Percentiles rank a stretch among this genome's conserved stretches.
These are phyloP conservation scores for Rhynchomys soricoides DNA, from an alignment of 2,113 vertebrate species.

Conservation along the genomic window DNA sequence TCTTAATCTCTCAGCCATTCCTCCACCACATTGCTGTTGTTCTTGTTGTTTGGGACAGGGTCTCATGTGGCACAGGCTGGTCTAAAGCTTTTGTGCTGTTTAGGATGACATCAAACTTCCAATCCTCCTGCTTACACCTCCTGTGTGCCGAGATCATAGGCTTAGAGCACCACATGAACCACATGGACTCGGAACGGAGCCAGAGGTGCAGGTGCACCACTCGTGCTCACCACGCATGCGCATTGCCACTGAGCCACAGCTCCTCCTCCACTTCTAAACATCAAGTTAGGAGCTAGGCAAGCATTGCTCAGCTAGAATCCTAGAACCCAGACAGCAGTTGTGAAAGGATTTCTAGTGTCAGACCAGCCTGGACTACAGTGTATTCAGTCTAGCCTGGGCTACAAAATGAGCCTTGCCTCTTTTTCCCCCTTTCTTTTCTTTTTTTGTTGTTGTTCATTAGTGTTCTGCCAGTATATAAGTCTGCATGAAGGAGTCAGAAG, in stretches of 20 bases:
- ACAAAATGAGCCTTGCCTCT: background rate
- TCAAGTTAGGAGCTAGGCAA: background rate
- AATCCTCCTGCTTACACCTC: background rate
- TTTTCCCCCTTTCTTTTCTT: no score
- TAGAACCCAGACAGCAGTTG: background rate
- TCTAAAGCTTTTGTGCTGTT: background rate
- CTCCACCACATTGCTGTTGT: background rate
- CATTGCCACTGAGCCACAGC: background rate
- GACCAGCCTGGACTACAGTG: background rate
- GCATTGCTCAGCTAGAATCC: background rate
- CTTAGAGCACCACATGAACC: background rate
- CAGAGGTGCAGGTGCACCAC: rapidly evolving
- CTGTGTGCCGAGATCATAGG: no score
- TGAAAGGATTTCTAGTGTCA: background rate
- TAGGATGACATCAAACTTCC: background rate
- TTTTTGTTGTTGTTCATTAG: no score
- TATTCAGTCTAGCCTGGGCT: background rate
- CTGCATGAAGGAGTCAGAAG: no score
- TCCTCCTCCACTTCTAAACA: background rate
- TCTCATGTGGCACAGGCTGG: background rate
- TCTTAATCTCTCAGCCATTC: background rate
- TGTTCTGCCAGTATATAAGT: no score
- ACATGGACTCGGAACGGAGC: background rate
- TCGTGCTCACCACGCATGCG: no score
- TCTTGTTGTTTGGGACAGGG: background rate